Evolutionary conservation across 1,140 invertebrate genomes (phyloP), one percentile per base, ranked within the genome.

Genomic region (Aphis craccivora): DNA sequence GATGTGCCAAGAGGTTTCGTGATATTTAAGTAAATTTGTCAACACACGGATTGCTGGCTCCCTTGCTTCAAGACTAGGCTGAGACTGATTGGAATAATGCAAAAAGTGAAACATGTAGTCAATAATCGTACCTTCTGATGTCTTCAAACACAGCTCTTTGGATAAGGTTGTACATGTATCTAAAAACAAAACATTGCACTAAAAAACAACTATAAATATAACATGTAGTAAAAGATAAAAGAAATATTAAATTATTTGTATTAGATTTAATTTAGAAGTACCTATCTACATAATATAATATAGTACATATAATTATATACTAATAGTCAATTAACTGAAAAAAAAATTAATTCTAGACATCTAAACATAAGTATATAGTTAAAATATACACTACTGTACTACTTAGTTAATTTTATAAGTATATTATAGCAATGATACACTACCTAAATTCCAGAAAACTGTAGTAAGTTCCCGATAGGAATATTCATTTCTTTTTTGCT

Each of bases 121-220:
- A 0, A 95, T 94, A 6, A 96, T 94, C 25, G 95, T 94, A 4
- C 94, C 94, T 37, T 95, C 94, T 8, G 95, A 95, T 90, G 94
- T 89, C 37, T 95, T 95, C 2, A 94, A 90, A 51, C 94, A 95
- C 43, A 95, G 94, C 86, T 96, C 95, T 91, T 95, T 95, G 93
- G 95, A 96, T 55, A 96, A 95, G 94, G 96, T 95, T 1, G 96
- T 96, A 22, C 96, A 94, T 55, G 95, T 95, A 94, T 96, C 96
- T 96, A 95, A 93, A 96, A 96, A 94, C 11, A 48, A 90, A 37
- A 35, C 4, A 84, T 43, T 48, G 11, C 0, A 88, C 5, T 18
- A n/a, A 87, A 2, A 48, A 45, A 45, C 37, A n/a, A 48, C 11
- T 18, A 18, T 48, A 18, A 20, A 45, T 86, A 86, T 45, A 7